A percentile compares a stretch with the other conserved stretches of the same genome.
Evolutionary conservation across 2,113 vertebrate genomes (phyloP).

Genomic region (Pseudopipra pipra): DNA sequence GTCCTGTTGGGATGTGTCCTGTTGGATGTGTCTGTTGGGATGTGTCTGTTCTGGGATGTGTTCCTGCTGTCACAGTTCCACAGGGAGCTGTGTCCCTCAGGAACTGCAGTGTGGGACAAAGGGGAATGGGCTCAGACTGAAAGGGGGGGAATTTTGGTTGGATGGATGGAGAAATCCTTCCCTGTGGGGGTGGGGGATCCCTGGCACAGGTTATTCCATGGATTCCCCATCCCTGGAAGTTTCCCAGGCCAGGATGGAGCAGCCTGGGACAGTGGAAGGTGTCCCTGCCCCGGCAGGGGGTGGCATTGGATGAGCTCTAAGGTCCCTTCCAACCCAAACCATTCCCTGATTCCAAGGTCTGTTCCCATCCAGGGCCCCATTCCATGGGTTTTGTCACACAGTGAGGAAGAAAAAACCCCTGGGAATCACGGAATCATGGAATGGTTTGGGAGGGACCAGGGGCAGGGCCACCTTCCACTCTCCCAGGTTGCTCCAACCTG

Average conservation of each 20-base stretch:
- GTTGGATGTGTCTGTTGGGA: too few species aligned
- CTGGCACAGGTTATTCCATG: background rate
- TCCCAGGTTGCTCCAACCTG: background rate
- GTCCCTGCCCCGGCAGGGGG: background rate
- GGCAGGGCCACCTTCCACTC: background rate
- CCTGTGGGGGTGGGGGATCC: background rate
- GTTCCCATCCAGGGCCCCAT: background rate
- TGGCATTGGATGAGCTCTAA: background rate
- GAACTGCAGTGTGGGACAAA: background rate
- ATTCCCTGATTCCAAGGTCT: background rate
- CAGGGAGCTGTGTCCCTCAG: background rate
- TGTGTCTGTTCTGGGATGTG: background rate
- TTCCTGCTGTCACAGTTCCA: too few species aligned
- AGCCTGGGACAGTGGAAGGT: rapidly evolving
- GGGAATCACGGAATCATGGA: background rate
- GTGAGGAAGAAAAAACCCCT: background rate
- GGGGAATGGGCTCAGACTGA: background rate
- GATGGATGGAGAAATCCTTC: background rate
- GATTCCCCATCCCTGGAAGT: background rate
- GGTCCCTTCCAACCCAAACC: background rate
- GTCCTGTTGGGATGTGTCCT: too few species aligned
- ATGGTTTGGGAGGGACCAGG: background rate
- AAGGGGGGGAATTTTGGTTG: background rate
- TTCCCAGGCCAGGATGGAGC: background rate
- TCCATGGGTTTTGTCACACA: background rate